Conservation (phyloP, 1,140 invertebrate genomes). For the Tetragonula clypearis region DNA sequence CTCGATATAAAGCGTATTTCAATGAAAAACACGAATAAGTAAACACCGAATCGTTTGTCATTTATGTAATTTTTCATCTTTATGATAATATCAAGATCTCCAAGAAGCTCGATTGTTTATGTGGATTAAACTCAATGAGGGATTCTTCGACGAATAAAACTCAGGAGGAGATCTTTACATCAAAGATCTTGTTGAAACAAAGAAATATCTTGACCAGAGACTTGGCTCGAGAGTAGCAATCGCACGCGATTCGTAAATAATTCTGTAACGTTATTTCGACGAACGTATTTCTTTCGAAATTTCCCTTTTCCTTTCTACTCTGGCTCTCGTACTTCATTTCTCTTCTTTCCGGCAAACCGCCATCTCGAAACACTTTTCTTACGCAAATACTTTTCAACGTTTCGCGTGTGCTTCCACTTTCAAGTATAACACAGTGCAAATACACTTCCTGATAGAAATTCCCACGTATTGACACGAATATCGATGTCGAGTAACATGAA, state of each 20-base stretch:
- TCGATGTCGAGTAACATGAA: neutral
- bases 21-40: neutral
- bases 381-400: slow-evolving; percentile 12
- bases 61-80: neutral
- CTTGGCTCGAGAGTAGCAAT: neutral
- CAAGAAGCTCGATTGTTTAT: neutral
- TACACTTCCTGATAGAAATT: neutral
- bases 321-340: neutral
- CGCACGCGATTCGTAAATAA: slow-evolving; percentile 32
- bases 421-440: neutral
- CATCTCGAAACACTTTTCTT: neutral
- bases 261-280: neutral
- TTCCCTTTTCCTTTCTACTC: neutral
- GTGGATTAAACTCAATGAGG: neutral
- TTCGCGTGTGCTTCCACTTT: neutral
- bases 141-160: no score
- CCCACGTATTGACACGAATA: neutral
- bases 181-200: neutral
- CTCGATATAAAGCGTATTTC: neutral
- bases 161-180: neutral
- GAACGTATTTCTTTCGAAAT: neutral
- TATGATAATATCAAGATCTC: neutral
- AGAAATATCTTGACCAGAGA: neutral
- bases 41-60: neutral
- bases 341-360: neutral